These are phyloP conservation scores for Tineola bisselliella DNA, from an alignment of 2,888 invertebrate genomes.

Conservation along the genomic window DNA sequence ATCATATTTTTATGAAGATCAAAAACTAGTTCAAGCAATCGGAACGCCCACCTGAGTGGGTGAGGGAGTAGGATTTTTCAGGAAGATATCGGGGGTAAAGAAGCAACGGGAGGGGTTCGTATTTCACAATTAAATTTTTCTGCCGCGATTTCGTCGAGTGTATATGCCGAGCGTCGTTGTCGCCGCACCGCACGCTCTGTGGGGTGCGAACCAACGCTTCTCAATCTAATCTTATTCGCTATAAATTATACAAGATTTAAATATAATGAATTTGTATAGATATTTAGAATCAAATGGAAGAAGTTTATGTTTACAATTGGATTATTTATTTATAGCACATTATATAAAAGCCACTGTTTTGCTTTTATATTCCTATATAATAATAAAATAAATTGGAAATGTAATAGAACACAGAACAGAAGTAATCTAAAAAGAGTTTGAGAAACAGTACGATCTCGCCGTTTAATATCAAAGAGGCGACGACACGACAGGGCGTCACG, in stretches of 20 bases:
- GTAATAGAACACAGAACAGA: neutral
- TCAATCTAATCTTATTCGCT: slow-evolving; percentile 41
- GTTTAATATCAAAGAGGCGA: slow-evolving; percentile 58
- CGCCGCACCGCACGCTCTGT: slow-evolving; percentile 29
- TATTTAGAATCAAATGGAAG: too few relatives aligned
- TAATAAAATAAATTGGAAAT: too few relatives aligned
- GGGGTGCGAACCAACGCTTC: slow-evolving; percentile 31
- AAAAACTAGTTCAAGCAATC: neutral
- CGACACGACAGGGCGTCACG: slow-evolving; percentile 57
- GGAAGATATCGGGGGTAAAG: slow-evolving; percentile 18
- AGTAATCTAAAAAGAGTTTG: slow-evolving; percentile 23
- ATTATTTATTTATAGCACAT: too few relatives aligned
- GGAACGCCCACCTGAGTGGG: slow-evolving; percentile 2
- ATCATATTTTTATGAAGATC: slow-evolving; percentile 10
- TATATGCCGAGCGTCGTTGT: slow-evolving; percentile 39
- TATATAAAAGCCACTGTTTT: too few relatives aligned
- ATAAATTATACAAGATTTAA: too few relatives aligned
- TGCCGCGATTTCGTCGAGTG: slow-evolving; percentile 51
- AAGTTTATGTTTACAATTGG: too few relatives aligned
- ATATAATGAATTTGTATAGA: neutral
- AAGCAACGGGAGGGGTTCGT: slow-evolving; percentile 31
- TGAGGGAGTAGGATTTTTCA: slow-evolving; percentile 6
- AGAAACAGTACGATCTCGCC: slow-evolving; percentile 22
- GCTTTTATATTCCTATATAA: too few relatives aligned
- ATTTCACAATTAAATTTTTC: slow-evolving; percentile 66